Base-by-base conservation (phyloP, 2,113 vertebrate genomes). In the Pipa parva region DNA sequence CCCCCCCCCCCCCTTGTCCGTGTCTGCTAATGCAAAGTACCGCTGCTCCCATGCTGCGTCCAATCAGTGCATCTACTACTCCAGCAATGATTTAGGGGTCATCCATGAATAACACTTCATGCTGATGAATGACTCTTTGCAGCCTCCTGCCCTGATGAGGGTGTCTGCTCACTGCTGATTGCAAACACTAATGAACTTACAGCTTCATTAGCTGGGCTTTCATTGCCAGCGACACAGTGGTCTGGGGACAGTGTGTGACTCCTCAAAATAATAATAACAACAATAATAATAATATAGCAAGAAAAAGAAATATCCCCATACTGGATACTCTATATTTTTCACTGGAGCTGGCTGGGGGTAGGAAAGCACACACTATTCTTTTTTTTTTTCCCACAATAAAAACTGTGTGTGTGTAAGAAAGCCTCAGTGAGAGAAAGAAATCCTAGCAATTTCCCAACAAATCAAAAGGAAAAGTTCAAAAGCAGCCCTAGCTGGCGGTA, bases 101-200 rank as follows among this genome's bases (percentile, higher is more conserved):
- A 86, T 72, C 84, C 83, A 64, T 77, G 80, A 84, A 78, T 74
- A 72, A 81, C 82, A 80, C 86, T 84, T 78, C 61, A 63, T 55
- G 76, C 80, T 87, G 88, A 87, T 84, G 87, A 85, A 83, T 77
- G 82, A 81, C 82, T 81, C 83, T 81, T 64, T 71, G 76, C 73
- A 50, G 77, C 81, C 75, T 76, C 78, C 76, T 81, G 82, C 81
- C 79, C 78, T 78, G 82, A 77, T 71, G 82, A 81, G 73, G 77
- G 80, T 73, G 79, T 72, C 82, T 79, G 84, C 73, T 65, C 27
- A 84, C 76, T 59, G 76, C 85, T 81, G 85, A 82, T 84, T 79
- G 80, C 80, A 78, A 83, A 83, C 83, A 78, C 81, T 82, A 80
- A 84, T 76, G 83, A 86, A 87, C 82, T 86, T 79, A 59, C 59